Evolutionary conservation across 2,113 vertebrate genomes (phyloP).

Genomic region (Neomonachus schauinslandi): DNA sequence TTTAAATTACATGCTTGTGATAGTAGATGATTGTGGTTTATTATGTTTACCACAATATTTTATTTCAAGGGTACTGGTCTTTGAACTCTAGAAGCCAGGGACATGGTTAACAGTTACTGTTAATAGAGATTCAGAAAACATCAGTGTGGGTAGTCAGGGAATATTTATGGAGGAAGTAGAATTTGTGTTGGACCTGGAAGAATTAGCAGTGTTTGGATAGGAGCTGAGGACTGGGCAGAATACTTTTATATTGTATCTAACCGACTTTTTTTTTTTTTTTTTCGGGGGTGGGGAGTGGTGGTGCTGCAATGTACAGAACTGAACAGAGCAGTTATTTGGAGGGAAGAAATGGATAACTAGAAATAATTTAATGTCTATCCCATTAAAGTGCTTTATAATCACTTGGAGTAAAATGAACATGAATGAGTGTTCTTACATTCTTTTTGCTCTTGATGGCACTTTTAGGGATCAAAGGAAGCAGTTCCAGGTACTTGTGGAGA

Average conservation of each 20-base stretch:
- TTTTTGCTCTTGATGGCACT: constrained; percentile 32
- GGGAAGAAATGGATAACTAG: background rate
- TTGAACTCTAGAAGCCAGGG: background rate
- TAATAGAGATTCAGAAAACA: constrained; percentile 9
- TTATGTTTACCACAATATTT: background rate
- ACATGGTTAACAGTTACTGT: background rate
- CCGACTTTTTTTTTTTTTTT: background rate
- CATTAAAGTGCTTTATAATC: background rate
- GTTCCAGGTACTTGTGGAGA: constrained; percentile 93
- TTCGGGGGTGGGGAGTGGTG: background rate
- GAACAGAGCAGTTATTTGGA: background rate
- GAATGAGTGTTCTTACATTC: background rate
- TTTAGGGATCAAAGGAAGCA: constrained; percentile 92
- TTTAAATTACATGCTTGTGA: background rate
- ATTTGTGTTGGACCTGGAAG: background rate
- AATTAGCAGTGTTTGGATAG: background rate
- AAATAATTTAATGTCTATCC: constrained; percentile 9
- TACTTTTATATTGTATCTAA: background rate
- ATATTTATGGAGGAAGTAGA: background rate
- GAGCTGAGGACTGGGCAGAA: background rate
- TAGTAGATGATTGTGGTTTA: background rate
- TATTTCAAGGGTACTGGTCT: background rate
- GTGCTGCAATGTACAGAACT: background rate
- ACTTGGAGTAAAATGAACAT: background rate
- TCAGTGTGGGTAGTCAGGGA: background rate